A percentile compares a stretch with the other conserved stretches of the same genome.
Evolutionary conservation across 2,113 vertebrate genomes (phyloP).

Genomic region (Calyptomena viridis): DNA sequence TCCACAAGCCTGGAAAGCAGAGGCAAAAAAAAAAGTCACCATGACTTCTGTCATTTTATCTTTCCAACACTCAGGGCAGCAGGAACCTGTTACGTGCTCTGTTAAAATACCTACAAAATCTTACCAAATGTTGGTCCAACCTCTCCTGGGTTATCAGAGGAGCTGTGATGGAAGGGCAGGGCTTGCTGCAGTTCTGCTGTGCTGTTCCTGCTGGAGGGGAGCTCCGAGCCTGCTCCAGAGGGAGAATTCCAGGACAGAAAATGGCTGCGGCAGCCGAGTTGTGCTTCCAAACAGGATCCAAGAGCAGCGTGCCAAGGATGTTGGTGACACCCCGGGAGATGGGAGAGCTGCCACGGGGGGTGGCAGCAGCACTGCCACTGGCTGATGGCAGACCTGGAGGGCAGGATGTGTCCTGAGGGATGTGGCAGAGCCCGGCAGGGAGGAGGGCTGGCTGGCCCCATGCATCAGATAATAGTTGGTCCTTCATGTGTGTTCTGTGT

Average conservation of each 20-base stretch:
- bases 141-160: background rate
- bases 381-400: background rate
- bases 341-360: background rate
- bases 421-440: background rate
- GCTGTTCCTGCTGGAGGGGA: background rate
- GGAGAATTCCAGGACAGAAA: background rate
- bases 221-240: background rate
- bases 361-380: background rate
- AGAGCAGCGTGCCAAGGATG: background rate
- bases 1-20: background rate
- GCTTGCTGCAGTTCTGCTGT: background rate
- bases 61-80: background rate
- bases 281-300: background rate
- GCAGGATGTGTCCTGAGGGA: background rate
- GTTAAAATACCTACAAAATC: background rate
- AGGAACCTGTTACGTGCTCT: background rate
- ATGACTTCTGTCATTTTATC: background rate
- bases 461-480: background rate
- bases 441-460: background rate
- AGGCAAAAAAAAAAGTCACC: background rate
- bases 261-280: background rate
- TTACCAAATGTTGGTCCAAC: background rate
- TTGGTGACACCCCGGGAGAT: background rate
- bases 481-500: background rate
- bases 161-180: background rate